phyloP scores from a whole-genome alignment of 2,888 invertebrate species.

The Drosophila phalerata region DNA sequence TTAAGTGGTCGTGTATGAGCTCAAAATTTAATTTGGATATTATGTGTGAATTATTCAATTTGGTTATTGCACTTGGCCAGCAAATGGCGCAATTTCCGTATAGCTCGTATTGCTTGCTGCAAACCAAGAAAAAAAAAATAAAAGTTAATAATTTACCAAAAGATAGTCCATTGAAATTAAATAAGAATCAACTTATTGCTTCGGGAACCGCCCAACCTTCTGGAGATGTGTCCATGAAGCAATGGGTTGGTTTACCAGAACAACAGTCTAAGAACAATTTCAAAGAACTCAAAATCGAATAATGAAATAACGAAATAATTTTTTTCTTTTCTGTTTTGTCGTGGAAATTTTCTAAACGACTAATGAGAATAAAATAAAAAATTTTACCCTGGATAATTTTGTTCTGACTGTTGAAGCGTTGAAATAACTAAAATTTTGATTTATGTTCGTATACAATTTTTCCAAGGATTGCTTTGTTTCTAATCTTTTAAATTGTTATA shows the following conservation, averaged over 20 bases:
- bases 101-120: slow-evolving; percentile 79
- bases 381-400: slow-evolving; percentile 50
- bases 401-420: slow-evolving; percentile 39
- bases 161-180: neutral
- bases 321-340: slow-evolving; percentile 1
- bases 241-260: slow-evolving; percentile 6
- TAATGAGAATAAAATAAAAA: slow-evolving; percentile 39
- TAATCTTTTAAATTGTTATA: neutral
- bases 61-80: slow-evolving; percentile 82
- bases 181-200: neutral
- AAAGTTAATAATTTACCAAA: neutral
- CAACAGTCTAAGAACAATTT: slow-evolving; percentile 8
- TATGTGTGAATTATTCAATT: slow-evolving; percentile 56
- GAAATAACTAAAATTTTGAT: slow-evolving; percentile 23
- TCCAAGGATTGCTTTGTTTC: slow-evolving; percentile 36
- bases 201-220: neutral
- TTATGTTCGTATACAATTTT: neutral
- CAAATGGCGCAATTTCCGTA: slow-evolving; percentile 81
- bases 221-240: neutral
- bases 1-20: slow-evolving; percentile 29
- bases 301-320: slow-evolving; percentile 20
- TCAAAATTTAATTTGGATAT: slow-evolving; percentile 47
- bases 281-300: slow-evolving; percentile 1
- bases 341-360: slow-evolving; percentile 1
- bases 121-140: slow-evolving; percentile 23